Percentiles rank a stretch among this genome's conserved stretches.
Evolutionary conservation across 64 coral and sea anemone species (phyloP).

Genomic region (Actinia tenebrosa): DNA sequence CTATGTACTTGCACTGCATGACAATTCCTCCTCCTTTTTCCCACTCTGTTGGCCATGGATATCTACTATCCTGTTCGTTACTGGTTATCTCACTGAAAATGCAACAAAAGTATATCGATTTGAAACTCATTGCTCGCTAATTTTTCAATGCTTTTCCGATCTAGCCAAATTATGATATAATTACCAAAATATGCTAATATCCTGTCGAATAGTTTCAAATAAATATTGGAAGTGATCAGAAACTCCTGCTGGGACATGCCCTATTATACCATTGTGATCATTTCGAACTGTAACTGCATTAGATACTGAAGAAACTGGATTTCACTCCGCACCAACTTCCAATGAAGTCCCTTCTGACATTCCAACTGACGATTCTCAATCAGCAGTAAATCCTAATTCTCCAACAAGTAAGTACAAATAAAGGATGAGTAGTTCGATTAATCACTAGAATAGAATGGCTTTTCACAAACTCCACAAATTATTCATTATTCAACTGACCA

Average conservation of each 20-base stretch:
- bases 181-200: conserved; percentile 14
- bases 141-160: background rate
- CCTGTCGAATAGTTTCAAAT: background rate
- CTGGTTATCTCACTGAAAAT: background rate
- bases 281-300: background rate
- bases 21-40: conserved; percentile 6
- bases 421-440: background rate
- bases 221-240: background rate
- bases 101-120: background rate
- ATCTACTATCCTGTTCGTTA: background rate
- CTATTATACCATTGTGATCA: background rate
- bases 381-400: conserved; percentile 10
- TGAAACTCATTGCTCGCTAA: background rate
- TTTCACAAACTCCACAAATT: background rate
- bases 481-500: background rate
- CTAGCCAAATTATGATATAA: background rate
- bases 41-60: conserved; percentile 4
- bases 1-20: background rate
- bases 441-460: background rate
- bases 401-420: conserved; percentile 17
- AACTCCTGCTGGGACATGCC: background rate
- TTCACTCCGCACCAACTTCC: background rate
- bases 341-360: conserved; percentile 10
- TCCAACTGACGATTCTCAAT: conserved; percentile 16
- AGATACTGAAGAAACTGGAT: background rate